Conservation (phyloP, 2,113 vertebrate species). For the Apodemus sylvaticus region DNA sequence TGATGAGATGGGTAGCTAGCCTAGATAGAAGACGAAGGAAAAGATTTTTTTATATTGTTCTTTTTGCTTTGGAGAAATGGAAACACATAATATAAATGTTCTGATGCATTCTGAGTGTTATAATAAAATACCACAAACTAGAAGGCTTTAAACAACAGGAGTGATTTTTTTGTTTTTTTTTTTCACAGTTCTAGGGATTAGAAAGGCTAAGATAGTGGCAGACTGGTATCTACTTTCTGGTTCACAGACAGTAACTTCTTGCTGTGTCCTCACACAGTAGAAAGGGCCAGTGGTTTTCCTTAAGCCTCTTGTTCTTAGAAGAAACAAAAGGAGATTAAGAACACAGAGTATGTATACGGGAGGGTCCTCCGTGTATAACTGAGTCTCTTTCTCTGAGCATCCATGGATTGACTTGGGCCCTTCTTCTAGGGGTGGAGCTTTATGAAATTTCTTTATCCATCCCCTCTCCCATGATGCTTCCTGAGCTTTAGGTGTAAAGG, state of each 20-base stretch:
- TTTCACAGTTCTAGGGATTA: not conserved
- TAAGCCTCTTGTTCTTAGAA: not conserved
- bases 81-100: not conserved
- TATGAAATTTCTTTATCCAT: not conserved
- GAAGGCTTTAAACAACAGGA: not conserved
- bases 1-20: not conserved
- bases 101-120: not conserved
- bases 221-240: not conserved
- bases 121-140: not conserved
- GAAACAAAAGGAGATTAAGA: slow-evolving; percentile 3
- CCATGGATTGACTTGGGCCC: not conserved
- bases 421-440: not conserved
- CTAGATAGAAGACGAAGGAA: not conserved
- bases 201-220: not conserved
- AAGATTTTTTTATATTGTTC: not conserved
- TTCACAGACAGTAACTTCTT: not conserved
- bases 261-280: not conserved
- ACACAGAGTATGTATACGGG: not conserved
- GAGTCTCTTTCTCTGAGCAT: not conserved
- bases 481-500: not conserved
- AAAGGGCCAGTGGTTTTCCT: not conserved
- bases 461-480: not conserved
- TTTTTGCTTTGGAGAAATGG: not conserved
- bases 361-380: not conserved
- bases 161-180: not conserved